Evolutionary conservation across 2,113 vertebrate genomes (phyloP).

Genomic region (Catharus minimus): DNA sequence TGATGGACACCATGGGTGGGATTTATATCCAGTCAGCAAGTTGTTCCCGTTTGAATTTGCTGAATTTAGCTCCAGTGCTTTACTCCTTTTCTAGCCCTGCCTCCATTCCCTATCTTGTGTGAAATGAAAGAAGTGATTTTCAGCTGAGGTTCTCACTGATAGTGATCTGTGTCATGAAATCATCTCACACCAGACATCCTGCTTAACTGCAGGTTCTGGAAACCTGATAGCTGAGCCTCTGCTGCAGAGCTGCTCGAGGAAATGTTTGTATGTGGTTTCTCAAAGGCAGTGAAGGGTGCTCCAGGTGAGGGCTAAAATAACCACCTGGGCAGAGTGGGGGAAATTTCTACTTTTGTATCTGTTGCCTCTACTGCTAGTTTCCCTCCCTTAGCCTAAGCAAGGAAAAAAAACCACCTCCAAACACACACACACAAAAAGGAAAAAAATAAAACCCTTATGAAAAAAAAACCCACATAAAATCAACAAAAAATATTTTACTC

Average conservation of each 20-base stretch:
- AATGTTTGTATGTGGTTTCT: constrained; percentile 30
- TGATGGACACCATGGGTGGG: background rate
- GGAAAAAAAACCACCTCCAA: background rate
- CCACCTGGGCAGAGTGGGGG: background rate
- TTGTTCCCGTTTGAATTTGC: constrained; percentile 10
- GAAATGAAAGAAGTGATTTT: constrained; percentile 54
- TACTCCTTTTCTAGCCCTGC: background rate
- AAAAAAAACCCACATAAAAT: background rate
- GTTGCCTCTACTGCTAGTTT: background rate
- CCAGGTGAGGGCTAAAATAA: constrained; percentile 36
- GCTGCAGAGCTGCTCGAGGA: background rate
- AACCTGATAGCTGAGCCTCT: constrained; percentile 40
- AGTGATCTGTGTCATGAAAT: constrained; percentile 38
- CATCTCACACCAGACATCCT: constrained; percentile 1
- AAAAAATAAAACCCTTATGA: fast-evolving
- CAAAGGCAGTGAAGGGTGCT: constrained; percentile 19
- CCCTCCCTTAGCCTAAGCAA: background rate
- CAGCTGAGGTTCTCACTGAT: constrained; percentile 31
- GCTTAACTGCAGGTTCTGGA: constrained; percentile 46
- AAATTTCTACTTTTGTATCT: background rate
- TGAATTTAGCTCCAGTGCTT: constrained; percentile 4
- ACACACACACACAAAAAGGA: background rate
- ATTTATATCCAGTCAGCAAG: background rate
- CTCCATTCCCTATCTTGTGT: background rate
- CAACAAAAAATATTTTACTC: background rate